phyloP scores from a whole-genome alignment of 2,113 vertebrate species.

The Thomomys bottae region DNA sequence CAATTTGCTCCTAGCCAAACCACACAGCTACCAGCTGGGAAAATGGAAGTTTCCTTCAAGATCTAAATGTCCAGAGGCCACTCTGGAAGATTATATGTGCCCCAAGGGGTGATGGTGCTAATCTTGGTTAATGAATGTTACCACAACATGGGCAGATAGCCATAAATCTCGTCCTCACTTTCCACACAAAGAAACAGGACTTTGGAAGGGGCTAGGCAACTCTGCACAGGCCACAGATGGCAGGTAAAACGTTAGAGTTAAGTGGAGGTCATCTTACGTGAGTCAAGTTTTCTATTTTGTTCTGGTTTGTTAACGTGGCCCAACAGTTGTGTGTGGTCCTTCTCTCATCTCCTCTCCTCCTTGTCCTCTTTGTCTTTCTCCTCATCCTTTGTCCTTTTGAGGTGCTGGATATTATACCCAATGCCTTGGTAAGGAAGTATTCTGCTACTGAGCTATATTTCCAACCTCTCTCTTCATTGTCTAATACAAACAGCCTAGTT shows the following conservation, averaged over 20 bases:
- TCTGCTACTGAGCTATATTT: background rate
- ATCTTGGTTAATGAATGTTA: fast-evolving
- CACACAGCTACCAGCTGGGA: background rate
- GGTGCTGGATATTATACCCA: background rate
- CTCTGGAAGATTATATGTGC: background rate
- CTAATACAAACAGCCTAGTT: background rate
- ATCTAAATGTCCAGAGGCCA: background rate
- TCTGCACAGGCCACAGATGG: background rate
- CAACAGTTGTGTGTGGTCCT: background rate
- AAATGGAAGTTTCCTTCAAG: background rate
- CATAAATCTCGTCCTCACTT: background rate
- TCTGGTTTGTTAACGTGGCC: background rate
- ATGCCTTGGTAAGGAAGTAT: background rate
- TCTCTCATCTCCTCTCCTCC: background rate
- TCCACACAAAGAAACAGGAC: background rate
- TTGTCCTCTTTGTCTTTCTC: too few species aligned
- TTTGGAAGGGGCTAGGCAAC: background rate
- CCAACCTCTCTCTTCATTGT: background rate
- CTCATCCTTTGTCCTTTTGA: background rate
- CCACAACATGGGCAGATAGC: background rate
- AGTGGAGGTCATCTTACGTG: too few species aligned
- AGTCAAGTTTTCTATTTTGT: background rate
- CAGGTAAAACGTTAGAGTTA: background rate
- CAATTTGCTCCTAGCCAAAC: background rate
- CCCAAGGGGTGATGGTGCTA: background rate